Evolutionary conservation across 1,140 invertebrate species (phyloP), one percentile per base, ranked within the genome.

Genomic region (Thaumetopoea pityocampa): DNA sequence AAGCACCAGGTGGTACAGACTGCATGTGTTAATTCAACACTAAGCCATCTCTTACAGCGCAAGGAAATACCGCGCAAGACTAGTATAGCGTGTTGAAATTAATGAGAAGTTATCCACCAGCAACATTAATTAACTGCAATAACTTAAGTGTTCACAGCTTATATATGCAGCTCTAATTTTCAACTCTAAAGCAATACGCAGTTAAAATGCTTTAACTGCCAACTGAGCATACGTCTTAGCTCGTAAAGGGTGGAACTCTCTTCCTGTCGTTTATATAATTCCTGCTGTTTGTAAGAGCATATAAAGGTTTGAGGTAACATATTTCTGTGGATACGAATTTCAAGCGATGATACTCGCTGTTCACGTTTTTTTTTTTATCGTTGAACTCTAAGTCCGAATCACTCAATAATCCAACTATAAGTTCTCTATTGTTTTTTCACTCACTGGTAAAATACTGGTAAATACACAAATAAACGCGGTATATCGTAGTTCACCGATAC

Each of bases 41-140:
- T 47, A 56, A 43, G 36, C 46, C 38, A 38, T 27, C 37, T 51
- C 29, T 15, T 46, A 52, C 46, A 60, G 51, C 58, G 48, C 53
- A 46, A 58, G 60, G 49, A 74, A 70, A 63, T 67, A 36, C 53
- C 40, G 26, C 47, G 51, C 45, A 41, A 37, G 55, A 29, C 46
- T 57, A 51, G 47, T 29, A 54, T 43, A 30, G 38, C 51, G 46
- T 67, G 64, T 73, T 60, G 42, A 66, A 69, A 64, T 72, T 76
- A 74, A 79, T 68, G 62, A 70, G 69, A 61, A 71, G 60, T 67
- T 62, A 67, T 71, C 60, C 61, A 32, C 50, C 49, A 56, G 54
- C 46, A 52, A 48, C 47, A 46, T 54, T 66, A 72, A 72, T 74
- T 67, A 74, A 74, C 64, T 64, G 59, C 35, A 50, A 42, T 58